Percentiles rank a stretch among this genome's conserved stretches.
These are phyloP conservation scores for Microctenopoma lineatum DNA, from an alignment of 2,797 vertebrate genomes.

Conservation along the genomic window DNA sequence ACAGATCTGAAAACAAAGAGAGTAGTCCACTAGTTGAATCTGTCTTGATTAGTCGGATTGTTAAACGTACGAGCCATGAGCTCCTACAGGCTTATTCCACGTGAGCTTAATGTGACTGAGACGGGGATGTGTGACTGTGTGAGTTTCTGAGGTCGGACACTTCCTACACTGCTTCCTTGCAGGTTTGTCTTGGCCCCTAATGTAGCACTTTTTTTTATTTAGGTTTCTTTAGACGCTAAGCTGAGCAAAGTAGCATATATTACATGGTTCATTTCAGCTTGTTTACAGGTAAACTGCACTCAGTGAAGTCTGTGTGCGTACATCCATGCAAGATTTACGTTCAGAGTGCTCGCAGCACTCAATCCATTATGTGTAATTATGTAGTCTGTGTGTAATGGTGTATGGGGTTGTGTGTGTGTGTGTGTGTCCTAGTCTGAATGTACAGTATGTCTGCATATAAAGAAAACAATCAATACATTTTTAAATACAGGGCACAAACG, in stretches of 20 bases:
- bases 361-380: slow-evolving; percentile 56
- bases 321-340: slow-evolving; percentile 50
- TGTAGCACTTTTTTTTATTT: slow-evolving; percentile 10
- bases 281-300: slow-evolving; percentile 55
- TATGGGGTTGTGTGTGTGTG: slow-evolving; percentile 33
- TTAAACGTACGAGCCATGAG: background rate
- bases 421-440: slow-evolving; percentile 4
- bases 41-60: background rate
- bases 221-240: slow-evolving; percentile 1
- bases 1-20: too few species aligned
- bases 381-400: slow-evolving; percentile 44
- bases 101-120: background rate
- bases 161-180: background rate
- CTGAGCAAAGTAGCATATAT: slow-evolving; percentile 25
- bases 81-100: too few species aligned
- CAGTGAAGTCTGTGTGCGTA: slow-evolving; percentile 34
- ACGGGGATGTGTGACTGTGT: too few species aligned
- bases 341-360: slow-evolving; percentile 32
- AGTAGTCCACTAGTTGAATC: too few species aligned
- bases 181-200: slow-evolving; percentile 7
- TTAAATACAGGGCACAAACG: background rate
- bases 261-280: slow-evolving; percentile 50
- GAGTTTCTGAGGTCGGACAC: background rate
- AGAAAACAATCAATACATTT: too few species aligned
- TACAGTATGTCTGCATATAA: background rate